These are phyloP conservation scores for Lutraria lutraria DNA, from an alignment of 2,888 invertebrate species.

Conservation along the genomic window DNA sequence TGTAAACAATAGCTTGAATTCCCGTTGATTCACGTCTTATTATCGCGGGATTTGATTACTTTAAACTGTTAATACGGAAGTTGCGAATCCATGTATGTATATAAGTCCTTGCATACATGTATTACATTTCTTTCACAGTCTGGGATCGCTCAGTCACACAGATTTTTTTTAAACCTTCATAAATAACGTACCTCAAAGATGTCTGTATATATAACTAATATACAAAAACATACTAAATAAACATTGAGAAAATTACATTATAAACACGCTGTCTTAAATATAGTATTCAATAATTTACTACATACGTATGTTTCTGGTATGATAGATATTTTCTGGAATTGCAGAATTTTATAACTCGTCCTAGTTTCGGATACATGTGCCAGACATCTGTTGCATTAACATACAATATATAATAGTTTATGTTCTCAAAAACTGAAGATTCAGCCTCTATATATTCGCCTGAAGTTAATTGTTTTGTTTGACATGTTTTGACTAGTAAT, in stretches of 20 bases:
- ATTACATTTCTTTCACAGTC: background rate
- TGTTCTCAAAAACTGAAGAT: background rate
- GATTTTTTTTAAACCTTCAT: slow-evolving; percentile 23
- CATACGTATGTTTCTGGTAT: slow-evolving; percentile 22
- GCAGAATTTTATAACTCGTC: background rate
- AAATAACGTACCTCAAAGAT: slow-evolving; percentile 26
- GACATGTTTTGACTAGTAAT: background rate
- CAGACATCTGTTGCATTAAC: background rate
- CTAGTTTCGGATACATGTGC: background rate
- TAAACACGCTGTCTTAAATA: slow-evolving; percentile 34
- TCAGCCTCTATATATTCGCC: background rate
- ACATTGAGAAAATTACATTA: slow-evolving; percentile 37
- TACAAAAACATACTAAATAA: slow-evolving; percentile 43
- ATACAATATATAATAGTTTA: background rate
- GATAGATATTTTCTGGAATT: background rate
- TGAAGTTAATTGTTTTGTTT: background rate
- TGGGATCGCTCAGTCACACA: slow-evolving; percentile 13
- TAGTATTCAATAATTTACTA: slow-evolving; percentile 28
- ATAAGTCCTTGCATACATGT: background rate
- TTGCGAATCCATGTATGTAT: no score
- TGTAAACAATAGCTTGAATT: no score
- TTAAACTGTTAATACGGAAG: no score
- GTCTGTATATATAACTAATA: slow-evolving; percentile 37
- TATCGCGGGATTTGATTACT: no score
- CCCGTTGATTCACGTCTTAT: no score